Evolutionary conservation across 2,113 vertebrate genomes (phyloP), one percentile per base, ranked within the genome.

Genomic region (Stomatorhinus ivindoensis): DNA sequence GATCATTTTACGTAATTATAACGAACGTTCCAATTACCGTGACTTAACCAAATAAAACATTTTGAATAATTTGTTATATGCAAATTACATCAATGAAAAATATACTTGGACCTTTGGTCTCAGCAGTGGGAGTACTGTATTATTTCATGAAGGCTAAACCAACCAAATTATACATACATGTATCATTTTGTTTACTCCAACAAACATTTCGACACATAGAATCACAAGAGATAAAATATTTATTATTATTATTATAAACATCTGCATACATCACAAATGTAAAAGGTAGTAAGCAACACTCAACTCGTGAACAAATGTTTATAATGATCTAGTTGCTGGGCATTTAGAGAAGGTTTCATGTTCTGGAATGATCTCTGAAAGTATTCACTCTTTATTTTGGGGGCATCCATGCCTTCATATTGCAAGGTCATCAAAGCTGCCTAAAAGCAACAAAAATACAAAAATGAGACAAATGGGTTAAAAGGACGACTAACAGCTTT

Each of bases 371-470:
- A 95, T 73, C 91, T 94, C 44, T 96, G 76, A 90, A 99, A 99
- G 92, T 97, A 95, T 17, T 92, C 90, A 0, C 96, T 95, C 90
- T 93, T 96, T 91, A 99, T 96, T 0, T 87, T 5, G 2, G 96
- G 95, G 1, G 96, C 95, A 89, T 96, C 93, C 61, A 98, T 95
- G 89, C 96, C 96, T 42, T 96, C 95, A 61, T 97, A 96, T 86
- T 98, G 96, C 31, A 99, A 91, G 2, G 97, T 96, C 94, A 97
- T 88, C 87, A 99, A 94, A 92, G 97, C 97, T 88, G 98, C 98
- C 98, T 99, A 91, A 50, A 90, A 94, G 88, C 90, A 44, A 91
- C 61, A 89, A 31, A 82, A 88, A 88, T 35, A 53, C 17, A 87
- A 47, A n/a, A 42, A 89, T 15, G 39, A 83, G 27, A 88, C n/a